phyloP scores from a whole-genome alignment of 1,140 invertebrate genomes.

The Aradophagus sp. region DNA sequence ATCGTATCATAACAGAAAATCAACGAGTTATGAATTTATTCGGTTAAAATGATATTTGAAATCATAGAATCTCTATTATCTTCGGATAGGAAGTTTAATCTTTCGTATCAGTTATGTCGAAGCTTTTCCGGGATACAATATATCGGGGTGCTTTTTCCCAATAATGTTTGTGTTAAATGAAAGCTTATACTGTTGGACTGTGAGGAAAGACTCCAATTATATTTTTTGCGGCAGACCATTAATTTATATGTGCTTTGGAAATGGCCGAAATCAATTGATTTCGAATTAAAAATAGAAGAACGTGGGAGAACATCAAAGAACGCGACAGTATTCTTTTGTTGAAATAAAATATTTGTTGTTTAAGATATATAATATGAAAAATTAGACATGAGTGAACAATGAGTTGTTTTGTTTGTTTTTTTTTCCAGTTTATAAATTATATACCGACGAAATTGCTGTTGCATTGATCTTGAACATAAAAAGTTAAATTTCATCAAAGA shows the following conservation, averaged over 20 bases:
- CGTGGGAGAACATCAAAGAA: conserved; percentile 7
- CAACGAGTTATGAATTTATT: too few relatives aligned
- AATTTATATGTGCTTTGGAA: conserved; percentile 40
- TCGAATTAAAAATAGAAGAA: conserved; percentile 13
- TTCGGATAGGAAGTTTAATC: conserved; percentile 12
- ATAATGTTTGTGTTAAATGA: conserved; percentile 25
- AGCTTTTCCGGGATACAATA: conserved; percentile 15
- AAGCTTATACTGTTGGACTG: conserved; percentile 9
- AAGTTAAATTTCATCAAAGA: too few relatives aligned
- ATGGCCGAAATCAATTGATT: conserved; percentile 26
- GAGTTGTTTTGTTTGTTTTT: too few relatives aligned
- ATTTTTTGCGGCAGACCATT: conserved; percentile 38
- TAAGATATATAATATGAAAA: too few relatives aligned
- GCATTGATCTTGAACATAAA: too few relatives aligned
- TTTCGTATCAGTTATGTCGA: conserved; percentile 17
- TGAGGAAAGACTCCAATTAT: conserved; percentile 41
- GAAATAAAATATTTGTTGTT: too few relatives aligned
- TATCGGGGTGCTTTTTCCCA: conserved; percentile 27
- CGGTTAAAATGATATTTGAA: too few relatives aligned
- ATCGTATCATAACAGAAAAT: too few relatives aligned
- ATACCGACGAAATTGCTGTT: too few relatives aligned
- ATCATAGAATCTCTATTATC: too few relatives aligned
- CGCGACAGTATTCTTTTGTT: neutral
- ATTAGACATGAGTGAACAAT: too few relatives aligned
- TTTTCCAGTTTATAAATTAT: too few relatives aligned